Evolutionary conservation across 2,113 vertebrate species (phyloP).

Genomic region (Pterophyllum scalare): DNA sequence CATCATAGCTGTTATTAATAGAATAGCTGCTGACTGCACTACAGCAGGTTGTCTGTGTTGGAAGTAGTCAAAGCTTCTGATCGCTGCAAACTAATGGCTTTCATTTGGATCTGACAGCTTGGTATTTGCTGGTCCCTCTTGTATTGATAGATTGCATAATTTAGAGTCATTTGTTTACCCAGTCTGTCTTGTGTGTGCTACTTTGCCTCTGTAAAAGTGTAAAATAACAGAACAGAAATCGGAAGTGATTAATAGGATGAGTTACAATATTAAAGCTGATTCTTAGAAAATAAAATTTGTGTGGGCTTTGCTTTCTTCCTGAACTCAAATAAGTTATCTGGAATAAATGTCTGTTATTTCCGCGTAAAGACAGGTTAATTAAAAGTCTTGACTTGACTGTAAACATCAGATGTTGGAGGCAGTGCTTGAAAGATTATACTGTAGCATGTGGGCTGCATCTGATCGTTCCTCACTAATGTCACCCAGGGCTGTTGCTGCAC

Average conservation of each 20-base stretch:
- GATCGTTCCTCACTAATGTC: slow-evolving; percentile 15
- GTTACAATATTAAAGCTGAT: slow-evolving; percentile 40
- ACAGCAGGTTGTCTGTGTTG: slow-evolving; percentile 54
- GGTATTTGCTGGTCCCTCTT: slow-evolving; percentile 67
- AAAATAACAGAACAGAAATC: slow-evolving; percentile 50
- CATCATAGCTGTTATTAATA: slow-evolving; percentile 69
- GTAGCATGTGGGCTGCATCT: slow-evolving; percentile 8
- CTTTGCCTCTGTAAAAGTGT: slow-evolving; percentile 47
- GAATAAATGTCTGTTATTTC: slow-evolving; percentile 5
- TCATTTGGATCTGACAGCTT: slow-evolving; percentile 76
- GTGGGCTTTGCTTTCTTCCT: slow-evolving; percentile 11
- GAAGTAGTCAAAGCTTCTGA: slow-evolving; percentile 62
- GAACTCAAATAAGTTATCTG: neutral
- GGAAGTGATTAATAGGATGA: slow-evolving; percentile 60
- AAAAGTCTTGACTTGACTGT: slow-evolving; percentile 5
- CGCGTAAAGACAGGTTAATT: slow-evolving; percentile 8
- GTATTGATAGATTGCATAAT: slow-evolving; percentile 76
- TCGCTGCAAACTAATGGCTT: slow-evolving; percentile 73
- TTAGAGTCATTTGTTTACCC: slow-evolving; percentile 77
- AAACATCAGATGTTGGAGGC: neutral
- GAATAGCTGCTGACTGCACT: slow-evolving; percentile 59
- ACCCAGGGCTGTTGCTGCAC: slow-evolving; percentile 39
- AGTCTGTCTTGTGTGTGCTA: slow-evolving; percentile 49
- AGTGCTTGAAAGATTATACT: neutral
- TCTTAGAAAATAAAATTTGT: slow-evolving; percentile 37